These are phyloP conservation scores for Tichodroma muraria DNA, from an alignment of 2,113 vertebrate species.

Conservation along the genomic window DNA sequence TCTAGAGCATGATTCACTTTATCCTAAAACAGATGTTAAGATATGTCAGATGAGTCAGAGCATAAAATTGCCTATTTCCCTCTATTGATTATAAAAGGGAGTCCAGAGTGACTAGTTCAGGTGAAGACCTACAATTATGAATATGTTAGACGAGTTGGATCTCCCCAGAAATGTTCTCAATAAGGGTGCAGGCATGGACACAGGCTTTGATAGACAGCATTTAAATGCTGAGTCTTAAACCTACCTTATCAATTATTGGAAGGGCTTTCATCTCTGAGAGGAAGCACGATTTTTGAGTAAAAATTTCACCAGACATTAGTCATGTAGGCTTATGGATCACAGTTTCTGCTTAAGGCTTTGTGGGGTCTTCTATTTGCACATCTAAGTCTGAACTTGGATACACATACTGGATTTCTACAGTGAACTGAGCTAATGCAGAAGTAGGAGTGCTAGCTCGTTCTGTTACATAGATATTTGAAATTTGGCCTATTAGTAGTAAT, in stretches of 20 bases:
- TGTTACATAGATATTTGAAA: not conserved
- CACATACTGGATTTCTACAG: not conserved
- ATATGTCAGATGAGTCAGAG: constrained; percentile 29
- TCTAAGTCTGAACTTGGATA: not conserved
- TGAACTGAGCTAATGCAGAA: not conserved
- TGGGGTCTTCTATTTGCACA: not conserved
- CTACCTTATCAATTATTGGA: not conserved
- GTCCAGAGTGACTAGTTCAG: not conserved
- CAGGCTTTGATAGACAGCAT: not conserved
- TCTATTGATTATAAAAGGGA: constrained; percentile 13
- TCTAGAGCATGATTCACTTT: constrained; percentile 10
- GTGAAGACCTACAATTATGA: constrained; percentile 13
- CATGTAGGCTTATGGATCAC: not conserved
- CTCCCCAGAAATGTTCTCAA: not conserved
- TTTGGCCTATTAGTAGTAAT: not conserved
- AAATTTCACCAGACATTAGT: not conserved
- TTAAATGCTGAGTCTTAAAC: not conserved
- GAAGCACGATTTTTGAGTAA: not conserved
- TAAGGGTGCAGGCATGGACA: not conserved
- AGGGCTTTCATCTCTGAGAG: not conserved
- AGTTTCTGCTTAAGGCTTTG: not conserved
- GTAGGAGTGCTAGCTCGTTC: not conserved
- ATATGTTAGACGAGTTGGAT: not conserved
- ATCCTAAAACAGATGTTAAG: constrained; percentile 21
- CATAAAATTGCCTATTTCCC: constrained; percentile 15